Conservation (phyloP, 2,888 invertebrate species). For the Bombylius major region DNA sequence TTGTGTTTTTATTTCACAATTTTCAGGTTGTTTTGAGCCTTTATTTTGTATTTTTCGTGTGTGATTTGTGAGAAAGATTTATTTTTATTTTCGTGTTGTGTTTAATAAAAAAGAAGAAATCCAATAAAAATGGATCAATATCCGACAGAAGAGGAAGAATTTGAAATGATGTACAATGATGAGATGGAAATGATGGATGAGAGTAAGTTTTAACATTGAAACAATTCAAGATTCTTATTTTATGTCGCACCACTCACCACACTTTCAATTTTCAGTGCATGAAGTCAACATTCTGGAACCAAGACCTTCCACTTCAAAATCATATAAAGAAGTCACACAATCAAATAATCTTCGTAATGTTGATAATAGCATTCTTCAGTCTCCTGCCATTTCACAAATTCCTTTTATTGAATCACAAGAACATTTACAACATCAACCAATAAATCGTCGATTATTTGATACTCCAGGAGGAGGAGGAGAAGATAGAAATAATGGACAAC, state of each 20-base stretch:
- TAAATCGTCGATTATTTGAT: constrained; percentile 31
- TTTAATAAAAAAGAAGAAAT: too few relatives aligned
- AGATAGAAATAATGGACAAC: constrained; percentile 4
- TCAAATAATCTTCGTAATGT: neutral
- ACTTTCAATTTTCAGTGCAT: constrained; percentile 3
- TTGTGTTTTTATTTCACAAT: too few relatives aligned
- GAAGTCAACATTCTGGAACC: constrained; percentile 3
- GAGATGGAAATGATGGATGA: constrained; percentile 52
- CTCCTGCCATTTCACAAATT: constrained; percentile 32
- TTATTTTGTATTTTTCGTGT: too few relatives aligned
- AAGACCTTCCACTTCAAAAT: constrained; percentile 5
- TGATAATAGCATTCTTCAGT: constrained; percentile 8
- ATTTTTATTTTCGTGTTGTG: too few relatives aligned
- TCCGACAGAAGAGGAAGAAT: constrained; percentile 46
- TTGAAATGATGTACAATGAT: constrained; percentile 58
- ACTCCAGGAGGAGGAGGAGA: constrained; percentile 22
- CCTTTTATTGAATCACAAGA: constrained; percentile 17
- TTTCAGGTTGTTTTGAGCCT: too few relatives aligned
- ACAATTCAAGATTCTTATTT: neutral
- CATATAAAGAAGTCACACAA: too few relatives aligned
- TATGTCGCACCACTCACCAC: too few relatives aligned
- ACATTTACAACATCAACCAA: constrained; percentile 10
- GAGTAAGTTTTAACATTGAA: constrained; percentile 10
- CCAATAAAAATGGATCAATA: constrained; percentile 26
- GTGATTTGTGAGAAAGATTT: too few relatives aligned